Percentiles rank a stretch among this genome's conserved stretches.
Conservation (phyloP, 2,113 vertebrate species). For the Cyphomyrus plagiostoma region DNA sequence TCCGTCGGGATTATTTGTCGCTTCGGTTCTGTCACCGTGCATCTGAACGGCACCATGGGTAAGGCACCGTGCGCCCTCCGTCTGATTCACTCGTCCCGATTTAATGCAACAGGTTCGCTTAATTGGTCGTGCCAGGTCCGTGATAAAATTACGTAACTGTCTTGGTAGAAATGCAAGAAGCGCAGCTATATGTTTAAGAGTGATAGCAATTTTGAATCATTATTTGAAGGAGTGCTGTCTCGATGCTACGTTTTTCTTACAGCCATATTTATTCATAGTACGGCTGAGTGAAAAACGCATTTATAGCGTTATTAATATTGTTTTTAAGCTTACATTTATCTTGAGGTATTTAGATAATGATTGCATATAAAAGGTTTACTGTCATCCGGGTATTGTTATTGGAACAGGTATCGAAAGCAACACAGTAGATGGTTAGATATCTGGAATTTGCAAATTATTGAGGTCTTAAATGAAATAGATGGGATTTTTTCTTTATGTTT, state of each 20-base stretch:
- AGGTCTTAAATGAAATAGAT: background rate
- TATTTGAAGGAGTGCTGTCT: background rate
- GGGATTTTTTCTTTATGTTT: background rate
- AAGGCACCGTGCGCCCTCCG: conserved; percentile 33
- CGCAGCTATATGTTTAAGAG: background rate
- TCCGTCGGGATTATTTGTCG: conserved; percentile 22
- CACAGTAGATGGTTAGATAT: background rate
- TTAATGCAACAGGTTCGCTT: conserved; percentile 15
- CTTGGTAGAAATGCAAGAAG: background rate
- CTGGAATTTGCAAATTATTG: background rate
- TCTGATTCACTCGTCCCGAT: background rate
- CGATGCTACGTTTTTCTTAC: background rate
- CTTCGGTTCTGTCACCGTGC: conserved; percentile 12
- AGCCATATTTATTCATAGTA: background rate
- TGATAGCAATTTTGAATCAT: background rate
- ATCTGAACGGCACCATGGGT: conserved; percentile 49
- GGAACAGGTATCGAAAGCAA: background rate
- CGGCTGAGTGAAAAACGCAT: background rate
- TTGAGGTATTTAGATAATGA: background rate
- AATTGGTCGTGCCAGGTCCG: background rate
- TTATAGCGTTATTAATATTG: background rate
- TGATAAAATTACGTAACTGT: background rate
- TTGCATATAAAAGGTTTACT: background rate
- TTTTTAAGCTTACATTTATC: background rate
- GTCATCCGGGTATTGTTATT: background rate